phyloP scores from a whole-genome alignment of 2,888 invertebrate species.

The Seira ritae region DNA sequence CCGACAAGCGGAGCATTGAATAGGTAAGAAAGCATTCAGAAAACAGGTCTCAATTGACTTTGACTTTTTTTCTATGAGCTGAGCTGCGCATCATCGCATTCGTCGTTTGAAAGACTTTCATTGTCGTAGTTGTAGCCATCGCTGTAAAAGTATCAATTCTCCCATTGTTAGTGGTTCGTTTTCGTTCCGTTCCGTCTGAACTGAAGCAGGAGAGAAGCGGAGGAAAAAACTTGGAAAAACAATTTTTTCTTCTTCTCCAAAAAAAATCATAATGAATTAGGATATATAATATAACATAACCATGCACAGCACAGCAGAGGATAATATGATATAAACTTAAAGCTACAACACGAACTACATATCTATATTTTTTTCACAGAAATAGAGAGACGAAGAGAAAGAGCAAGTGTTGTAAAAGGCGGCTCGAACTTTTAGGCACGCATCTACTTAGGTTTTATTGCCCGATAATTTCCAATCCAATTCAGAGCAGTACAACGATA shows the following conservation, averaged over 20 bases:
- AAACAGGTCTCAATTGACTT: neutral
- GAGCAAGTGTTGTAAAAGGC: conserved; percentile 61
- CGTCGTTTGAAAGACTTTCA: neutral
- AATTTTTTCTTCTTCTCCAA: neutral
- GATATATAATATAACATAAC: no score
- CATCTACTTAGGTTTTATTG: conserved; percentile 72
- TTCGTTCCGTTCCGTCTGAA: no score
- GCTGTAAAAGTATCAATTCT: conserved; percentile 57
- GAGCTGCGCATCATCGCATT: neutral
- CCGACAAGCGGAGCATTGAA: conserved; percentile 33
- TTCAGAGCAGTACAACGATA: conserved; percentile 53
- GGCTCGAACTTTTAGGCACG: conserved; percentile 59
- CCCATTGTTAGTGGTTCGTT: conserved; percentile 50
- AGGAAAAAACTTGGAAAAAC: no score
- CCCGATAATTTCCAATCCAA: conserved; percentile 72
- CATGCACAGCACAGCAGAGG: no score
- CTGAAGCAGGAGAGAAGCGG: no score
- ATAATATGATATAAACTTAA: no score
- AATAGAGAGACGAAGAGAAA: conserved; percentile 7
- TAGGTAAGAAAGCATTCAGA: neutral
- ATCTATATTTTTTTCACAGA: conserved; percentile 19
- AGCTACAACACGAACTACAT: no score
- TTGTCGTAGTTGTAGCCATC: conserved; percentile 31
- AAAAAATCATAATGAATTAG: neutral
- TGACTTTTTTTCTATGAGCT: neutral